These are phyloP conservation scores for Cordilura impudica DNA, from an alignment of 2,888 invertebrate species.

Conservation along the genomic window DNA sequence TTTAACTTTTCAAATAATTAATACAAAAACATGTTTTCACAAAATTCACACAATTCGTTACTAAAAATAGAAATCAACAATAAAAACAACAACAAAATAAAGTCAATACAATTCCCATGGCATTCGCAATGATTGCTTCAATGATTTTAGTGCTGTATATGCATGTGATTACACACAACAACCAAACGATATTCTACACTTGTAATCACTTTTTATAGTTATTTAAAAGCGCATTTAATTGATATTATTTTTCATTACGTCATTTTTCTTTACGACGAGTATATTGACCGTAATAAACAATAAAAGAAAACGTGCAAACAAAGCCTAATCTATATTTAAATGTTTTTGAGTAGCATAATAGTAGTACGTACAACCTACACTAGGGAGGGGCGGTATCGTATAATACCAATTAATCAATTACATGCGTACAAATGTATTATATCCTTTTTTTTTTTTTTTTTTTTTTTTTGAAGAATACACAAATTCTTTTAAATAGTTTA, in stretches of 20 bases:
- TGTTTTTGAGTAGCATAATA: too few species aligned
- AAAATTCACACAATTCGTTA: neutral
- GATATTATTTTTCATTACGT: slow-evolving; percentile 48
- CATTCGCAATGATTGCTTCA: slow-evolving; percentile 56
- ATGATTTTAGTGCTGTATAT: slow-evolving; percentile 23
- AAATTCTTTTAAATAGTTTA: too few species aligned
- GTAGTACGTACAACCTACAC: too few species aligned
- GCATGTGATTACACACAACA: neutral
- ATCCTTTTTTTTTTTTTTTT: too few species aligned
- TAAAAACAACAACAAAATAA: slow-evolving; percentile 12
- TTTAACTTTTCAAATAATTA: too few species aligned
- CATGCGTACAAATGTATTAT: too few species aligned
- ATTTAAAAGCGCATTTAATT: slow-evolving; percentile 42
- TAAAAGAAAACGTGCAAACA: slow-evolving; percentile 13
- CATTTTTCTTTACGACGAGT: slow-evolving; percentile 26
- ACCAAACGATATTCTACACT: neutral
- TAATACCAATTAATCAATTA: too few species aligned
- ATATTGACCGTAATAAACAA: slow-evolving; percentile 28
- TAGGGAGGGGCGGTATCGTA: too few species aligned
- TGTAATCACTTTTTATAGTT: neutral
- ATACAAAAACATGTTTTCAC: neutral
- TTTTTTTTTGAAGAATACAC: too few species aligned
- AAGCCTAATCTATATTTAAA: neutral
- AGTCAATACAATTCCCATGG: slow-evolving; percentile 54
- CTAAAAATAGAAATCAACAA: neutral